Evolutionary conservation across 2,888 invertebrate species (phyloP), one percentile per base, ranked within the genome.

Genomic region (Torymus aiolomorphi): DNA sequence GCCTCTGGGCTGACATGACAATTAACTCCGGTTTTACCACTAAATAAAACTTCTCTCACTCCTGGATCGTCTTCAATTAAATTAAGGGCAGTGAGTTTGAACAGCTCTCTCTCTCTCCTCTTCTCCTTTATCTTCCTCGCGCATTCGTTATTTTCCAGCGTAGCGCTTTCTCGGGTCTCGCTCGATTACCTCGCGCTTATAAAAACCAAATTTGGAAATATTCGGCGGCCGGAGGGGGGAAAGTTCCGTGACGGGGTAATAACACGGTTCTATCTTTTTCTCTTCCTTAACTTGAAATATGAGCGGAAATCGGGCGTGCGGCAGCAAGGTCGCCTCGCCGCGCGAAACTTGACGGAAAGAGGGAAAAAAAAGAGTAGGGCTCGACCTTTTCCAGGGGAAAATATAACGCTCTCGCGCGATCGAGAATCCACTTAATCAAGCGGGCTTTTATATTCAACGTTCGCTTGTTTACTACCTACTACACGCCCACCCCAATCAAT

Each of bases 231-330:
- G 14, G 59, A 49, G 16, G 20, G 14, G 52, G 49, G 52, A 14
- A 61, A 51, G 61, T 20, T 20, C 12, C 42, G 31, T 62, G 56
- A 59, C 51, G 73, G 63, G 78, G 82, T 82, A 84, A 84, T 85
- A 84, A 83, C 82, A 83, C 80, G 79, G 82, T 76, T 79, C 80
- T 84, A 11, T 69, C 56, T 62, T 42, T 31, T 24, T 31, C 31
- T 31, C 31, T 31, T 24, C 42, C 14, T 13, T 83, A 87, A 85
- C 85, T 86, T 86, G 85, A 87, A 86, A 86, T 87, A 86, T 84
- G 85, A 85, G 81, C 84, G 78, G 74, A 84, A 83, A 83, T 85
- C 72, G 82, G 82, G 66, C 82, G 80, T 76, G 18, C 10, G 49
- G 20, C 5, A 31, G 4, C 61, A 71, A 83, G 76, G 80, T 83